These are phyloP conservation scores for Neostethus bicornis DNA, from an alignment of 2,797 vertebrate genomes.

Conservation along the genomic window DNA sequence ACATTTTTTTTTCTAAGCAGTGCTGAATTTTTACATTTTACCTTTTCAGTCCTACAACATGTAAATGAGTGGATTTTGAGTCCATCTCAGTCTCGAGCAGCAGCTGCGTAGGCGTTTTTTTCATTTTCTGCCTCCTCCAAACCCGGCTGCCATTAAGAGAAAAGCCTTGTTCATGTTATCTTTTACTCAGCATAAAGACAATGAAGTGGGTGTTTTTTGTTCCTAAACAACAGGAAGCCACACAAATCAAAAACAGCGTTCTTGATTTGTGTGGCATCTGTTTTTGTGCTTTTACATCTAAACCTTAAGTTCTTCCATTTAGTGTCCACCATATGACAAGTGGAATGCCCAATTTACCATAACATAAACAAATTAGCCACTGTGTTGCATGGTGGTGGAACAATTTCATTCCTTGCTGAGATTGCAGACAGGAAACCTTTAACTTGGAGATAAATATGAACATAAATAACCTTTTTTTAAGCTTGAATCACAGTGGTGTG, in stretches of 20 bases:
- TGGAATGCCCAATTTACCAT: conserved; percentile 30
- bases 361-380: conserved; percentile 8
- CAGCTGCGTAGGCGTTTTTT: conserved; percentile 23
- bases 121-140: conserved; percentile 18
- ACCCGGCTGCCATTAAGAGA: conserved; percentile 11
- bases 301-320: conserved; percentile 48
- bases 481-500: too few species aligned
- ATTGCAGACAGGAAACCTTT: background rate
- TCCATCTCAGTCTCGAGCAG: conserved; percentile 22
- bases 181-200: conserved; percentile 12
- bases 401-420: conserved; percentile 11
- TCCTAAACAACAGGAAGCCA: conserved; percentile 11
- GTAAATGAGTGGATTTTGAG: conserved; percentile 49
- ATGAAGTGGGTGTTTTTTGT: conserved; percentile 19
- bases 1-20: conserved; percentile 31
- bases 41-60: conserved; percentile 56
- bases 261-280: too few species aligned
- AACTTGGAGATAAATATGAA: conserved; percentile 23
- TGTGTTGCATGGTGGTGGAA: conserved; percentile 18
- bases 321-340: conserved; percentile 25
- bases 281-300: conserved; percentile 40
- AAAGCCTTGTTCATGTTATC: conserved; percentile 5
- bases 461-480: too few species aligned
- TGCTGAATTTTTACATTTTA: conserved; percentile 38
- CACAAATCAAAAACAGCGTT: background rate